These are phyloP conservation scores for Gyps fulvus DNA, from an alignment of 2,113 vertebrate species.

Conservation along the genomic window DNA sequence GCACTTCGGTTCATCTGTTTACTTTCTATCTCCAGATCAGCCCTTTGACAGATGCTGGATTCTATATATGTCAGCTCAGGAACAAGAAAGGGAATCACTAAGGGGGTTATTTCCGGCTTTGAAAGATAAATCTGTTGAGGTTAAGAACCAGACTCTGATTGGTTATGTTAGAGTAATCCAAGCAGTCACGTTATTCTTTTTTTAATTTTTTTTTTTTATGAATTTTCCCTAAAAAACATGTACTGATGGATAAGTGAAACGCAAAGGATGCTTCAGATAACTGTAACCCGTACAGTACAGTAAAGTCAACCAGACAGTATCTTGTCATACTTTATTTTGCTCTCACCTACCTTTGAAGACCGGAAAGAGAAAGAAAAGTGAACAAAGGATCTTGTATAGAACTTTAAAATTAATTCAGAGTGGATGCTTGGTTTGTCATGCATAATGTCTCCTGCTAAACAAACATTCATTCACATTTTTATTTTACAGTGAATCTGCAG, in stretches of 20 bases:
- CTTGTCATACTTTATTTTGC: background rate
- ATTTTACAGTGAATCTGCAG: background rate
- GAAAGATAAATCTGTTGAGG: background rate
- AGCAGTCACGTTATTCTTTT: background rate
- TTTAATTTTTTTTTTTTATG: rapidly evolving
- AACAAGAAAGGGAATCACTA: background rate
- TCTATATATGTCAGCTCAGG: background rate
- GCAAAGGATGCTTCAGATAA: background rate
- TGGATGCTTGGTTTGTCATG: background rate
- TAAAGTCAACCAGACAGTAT: background rate
- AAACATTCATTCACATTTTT: background rate
- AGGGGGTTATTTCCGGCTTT: background rate
- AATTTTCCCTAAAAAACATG: background rate
- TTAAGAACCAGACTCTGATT: background rate
- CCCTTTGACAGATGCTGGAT: background rate
- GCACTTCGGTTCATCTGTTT: background rate
- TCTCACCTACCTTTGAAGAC: background rate
- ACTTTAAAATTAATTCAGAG: background rate
- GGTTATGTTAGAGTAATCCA: background rate
- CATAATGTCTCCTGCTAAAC: background rate
- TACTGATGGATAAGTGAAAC: background rate
- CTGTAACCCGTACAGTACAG: background rate
- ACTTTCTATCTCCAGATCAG: background rate
- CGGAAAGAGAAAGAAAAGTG: background rate
- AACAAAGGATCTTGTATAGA: background rate